Base-by-base conservation (phyloP, 92 coral and sea anemone genomes). In the Phenganax stokvisi region DNA sequence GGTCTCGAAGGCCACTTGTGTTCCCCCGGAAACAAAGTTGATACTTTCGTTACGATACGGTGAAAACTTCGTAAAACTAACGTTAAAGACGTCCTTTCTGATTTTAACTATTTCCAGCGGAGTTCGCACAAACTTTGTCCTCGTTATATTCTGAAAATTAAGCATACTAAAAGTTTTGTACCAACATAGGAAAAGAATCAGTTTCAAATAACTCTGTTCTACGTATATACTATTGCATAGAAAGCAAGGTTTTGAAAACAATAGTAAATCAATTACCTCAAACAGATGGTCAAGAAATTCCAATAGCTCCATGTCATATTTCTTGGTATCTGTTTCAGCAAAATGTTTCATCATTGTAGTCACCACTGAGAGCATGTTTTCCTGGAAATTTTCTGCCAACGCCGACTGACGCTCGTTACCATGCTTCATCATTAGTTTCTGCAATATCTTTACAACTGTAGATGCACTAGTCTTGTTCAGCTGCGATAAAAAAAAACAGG, bases 251-350 rank as follows among this genome's bases (percentile, higher is more conserved):
- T 13, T 59, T 15, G 16, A 25, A 71, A 12, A 71, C 51, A 11
- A 15, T 37, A 16, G 56, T 16, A 73, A 73, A 56, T 37, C 47
- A 37, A 2, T 37, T 20, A 20, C 25, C 25, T 20, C 17, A 37
- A 76, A 76, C 16, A 76, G 67, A 20, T 28, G 0, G 8, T 58
- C 31, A 31, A 76, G 69, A 11, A 55, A 9, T 47, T 76, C 69
- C 56, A 59, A 11, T 76, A 76, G n/a, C n/a, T 76, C 60, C 66
- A 13, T 8, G 10, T 76, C 56, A n/a, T 76, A 15, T 76, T 76
- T 10, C 10, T 31, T 58, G 53, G 12, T 53, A 0, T 29, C 30
- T 11, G 47, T 13, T 57, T 57, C 61, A 8, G 54, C 10, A 9
- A 15, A 28, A 56, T 51, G 25, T 3, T 12, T 54, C 12, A 20